These are phyloP conservation scores for Andricus curvator DNA, from an alignment of 2,888 invertebrate species.

Conservation along the genomic window DNA sequence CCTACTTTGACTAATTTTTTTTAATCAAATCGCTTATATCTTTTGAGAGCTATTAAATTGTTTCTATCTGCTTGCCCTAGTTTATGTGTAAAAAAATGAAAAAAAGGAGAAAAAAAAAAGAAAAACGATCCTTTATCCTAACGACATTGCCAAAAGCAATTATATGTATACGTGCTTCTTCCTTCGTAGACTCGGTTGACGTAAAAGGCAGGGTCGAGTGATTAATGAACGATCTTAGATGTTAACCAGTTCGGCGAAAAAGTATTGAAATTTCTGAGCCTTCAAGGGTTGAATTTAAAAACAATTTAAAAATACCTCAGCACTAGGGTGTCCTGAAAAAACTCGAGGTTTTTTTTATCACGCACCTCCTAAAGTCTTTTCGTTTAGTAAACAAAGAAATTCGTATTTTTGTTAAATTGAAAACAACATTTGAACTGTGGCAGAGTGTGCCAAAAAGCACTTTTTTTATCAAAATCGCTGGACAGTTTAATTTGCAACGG, in stretches of 20 bases:
- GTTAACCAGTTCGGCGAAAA: conserved; percentile 14
- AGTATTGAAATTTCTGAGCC: conserved; percentile 6
- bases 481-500: too few species aligned
- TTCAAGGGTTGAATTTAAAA: not conserved
- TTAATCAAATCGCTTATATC: not conserved
- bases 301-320: not conserved
- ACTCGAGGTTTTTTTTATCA: too few species aligned
- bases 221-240: conserved; percentile 12
- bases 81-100: conserved; percentile 29
- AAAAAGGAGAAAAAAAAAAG: conserved; percentile 28
- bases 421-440: too few species aligned
- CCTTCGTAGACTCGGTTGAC: not conserved
- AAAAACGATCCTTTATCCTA: conserved; percentile 19
- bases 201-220: not conserved
- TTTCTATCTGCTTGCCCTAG: conserved; percentile 10
- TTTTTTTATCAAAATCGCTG: too few species aligned
- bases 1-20: too few species aligned
- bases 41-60: not conserved
- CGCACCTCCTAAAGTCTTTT: too few species aligned
- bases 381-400: too few species aligned
- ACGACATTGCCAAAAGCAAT: conserved; percentile 40
- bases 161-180: conserved; percentile 23
- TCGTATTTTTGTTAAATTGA: too few species aligned
- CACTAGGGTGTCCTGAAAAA: too few species aligned
- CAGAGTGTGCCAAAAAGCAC: too few species aligned